Conservation (phyloP, 2,888 invertebrate species). For the Amblyjoppa proteus region DNA sequence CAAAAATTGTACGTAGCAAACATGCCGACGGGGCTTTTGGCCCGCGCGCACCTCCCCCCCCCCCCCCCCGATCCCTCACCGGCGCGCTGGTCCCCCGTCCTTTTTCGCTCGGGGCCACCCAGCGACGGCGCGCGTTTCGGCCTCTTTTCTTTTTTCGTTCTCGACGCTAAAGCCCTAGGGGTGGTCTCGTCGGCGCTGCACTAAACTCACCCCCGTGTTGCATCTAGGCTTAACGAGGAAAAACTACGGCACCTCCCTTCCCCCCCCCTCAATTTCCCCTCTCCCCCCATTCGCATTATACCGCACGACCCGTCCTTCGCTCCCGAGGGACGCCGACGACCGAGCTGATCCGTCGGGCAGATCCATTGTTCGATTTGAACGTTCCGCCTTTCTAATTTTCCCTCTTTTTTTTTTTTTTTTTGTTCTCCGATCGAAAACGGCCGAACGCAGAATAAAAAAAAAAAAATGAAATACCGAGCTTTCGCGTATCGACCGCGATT, state of each 20-base stretch:
- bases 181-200: slow-evolving; percentile 74
- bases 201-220: slow-evolving; percentile 73
- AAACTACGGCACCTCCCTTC: slow-evolving; percentile 48
- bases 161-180: slow-evolving; percentile 55
- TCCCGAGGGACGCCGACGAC: slow-evolving; percentile 6
- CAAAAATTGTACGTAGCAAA: slow-evolving; percentile 69
- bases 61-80: slow-evolving; percentile 40
- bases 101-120: not conserved
- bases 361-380: slow-evolving; percentile 4
- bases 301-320: not conserved
- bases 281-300: slow-evolving; percentile 21
- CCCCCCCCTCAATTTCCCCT: not conserved
- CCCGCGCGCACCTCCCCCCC: slow-evolving; percentile 62
- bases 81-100: slow-evolving; percentile 11
- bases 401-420: not conserved
- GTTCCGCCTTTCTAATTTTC: not conserved
- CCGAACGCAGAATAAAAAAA: not conserved
- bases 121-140: slow-evolving; percentile 31
- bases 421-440: not conserved
- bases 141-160: slow-evolving; percentile 49
- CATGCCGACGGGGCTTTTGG: slow-evolving; percentile 46
- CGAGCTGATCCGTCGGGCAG: not conserved
- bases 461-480: not conserved
- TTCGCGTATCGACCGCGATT: not conserved
- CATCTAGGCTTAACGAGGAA: slow-evolving; percentile 70